These are phyloP conservation scores for Drosophila nigricruria DNA, from an alignment of 2,888 invertebrate genomes.

Conservation along the genomic window DNA sequence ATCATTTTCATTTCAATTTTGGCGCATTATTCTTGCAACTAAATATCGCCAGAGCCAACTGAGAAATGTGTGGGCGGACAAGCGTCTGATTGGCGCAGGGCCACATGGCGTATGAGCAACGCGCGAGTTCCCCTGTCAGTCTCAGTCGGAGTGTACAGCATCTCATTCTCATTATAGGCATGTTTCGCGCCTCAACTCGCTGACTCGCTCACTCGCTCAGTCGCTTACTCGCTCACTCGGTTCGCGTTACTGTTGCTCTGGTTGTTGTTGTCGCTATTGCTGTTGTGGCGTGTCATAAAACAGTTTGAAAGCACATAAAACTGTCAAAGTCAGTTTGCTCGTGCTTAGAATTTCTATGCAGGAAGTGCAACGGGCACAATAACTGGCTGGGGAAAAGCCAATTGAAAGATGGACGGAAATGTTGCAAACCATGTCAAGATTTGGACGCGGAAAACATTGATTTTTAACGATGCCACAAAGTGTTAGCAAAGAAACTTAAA, in stretches of 20 bases:
- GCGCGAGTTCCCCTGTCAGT: constrained; percentile 55
- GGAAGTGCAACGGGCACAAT: constrained; percentile 65
- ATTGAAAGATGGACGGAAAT: constrained; percentile 61
- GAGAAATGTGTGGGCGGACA: constrained; percentile 77
- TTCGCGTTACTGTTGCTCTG: constrained; percentile 25
- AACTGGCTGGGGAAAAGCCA: constrained; percentile 41
- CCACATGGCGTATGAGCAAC: constrained; percentile 79
- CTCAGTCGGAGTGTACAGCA: constrained; percentile 44
- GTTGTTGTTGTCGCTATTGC: constrained; percentile 19
- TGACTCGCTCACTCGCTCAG: neutral
- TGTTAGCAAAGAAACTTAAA: constrained; percentile 8
- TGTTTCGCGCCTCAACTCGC: constrained; percentile 43
- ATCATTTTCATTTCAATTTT: constrained; percentile 79
- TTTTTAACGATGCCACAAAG: constrained; percentile 27
- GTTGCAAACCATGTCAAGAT: constrained; percentile 35
- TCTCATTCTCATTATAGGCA: constrained; percentile 40
- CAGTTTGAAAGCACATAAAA: constrained; percentile 85
- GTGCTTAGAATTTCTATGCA: constrained; percentile 66
- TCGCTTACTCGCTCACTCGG: constrained; percentile 32
- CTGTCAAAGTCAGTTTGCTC: constrained; percentile 79
- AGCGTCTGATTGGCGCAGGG: constrained; percentile 80
- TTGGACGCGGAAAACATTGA: constrained; percentile 16
- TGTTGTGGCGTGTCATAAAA: constrained; percentile 83
- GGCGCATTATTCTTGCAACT: constrained; percentile 76
- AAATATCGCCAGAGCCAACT: constrained; percentile 58